These are phyloP conservation scores for Proales similis DNA, from an alignment of 1,140 invertebrate genomes.

Conservation along the genomic window DNA sequence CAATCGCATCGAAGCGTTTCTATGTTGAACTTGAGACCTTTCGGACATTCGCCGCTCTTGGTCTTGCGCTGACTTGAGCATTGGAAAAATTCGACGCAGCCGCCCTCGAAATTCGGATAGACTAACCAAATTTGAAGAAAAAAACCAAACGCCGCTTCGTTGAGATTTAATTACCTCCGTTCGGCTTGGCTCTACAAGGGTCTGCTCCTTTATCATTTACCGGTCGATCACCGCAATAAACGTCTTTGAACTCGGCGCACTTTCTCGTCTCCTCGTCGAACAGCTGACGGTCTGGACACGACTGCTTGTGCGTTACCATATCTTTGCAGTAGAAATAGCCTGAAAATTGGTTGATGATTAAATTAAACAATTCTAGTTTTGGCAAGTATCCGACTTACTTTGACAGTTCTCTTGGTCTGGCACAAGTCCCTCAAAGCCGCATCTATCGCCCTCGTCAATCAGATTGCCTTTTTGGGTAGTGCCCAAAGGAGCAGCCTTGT, in stretches of 20 bases:
- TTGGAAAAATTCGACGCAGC: slow-evolving; percentile 23
- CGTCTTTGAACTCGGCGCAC: slow-evolving; percentile 21
- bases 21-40: slow-evolving; percentile 34
- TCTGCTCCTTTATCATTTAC: slow-evolving; percentile 26
- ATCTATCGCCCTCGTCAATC: slow-evolving; percentile 5
- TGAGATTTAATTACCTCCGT: not conserved
- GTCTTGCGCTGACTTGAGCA: slow-evolving; percentile 15
- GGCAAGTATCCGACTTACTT: not conserved
- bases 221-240: slow-evolving; percentile 32
- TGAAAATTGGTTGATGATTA: not conserved
- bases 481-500: not conserved
- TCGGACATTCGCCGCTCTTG: slow-evolving; percentile 36
- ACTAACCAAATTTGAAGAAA: not conserved
- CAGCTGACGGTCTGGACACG: slow-evolving; percentile 26
- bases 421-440: slow-evolving; percentile 23
- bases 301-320: slow-evolving; percentile 7
- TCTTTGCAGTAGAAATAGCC: slow-evolving; percentile 36
- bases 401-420: slow-evolving; percentile 29
- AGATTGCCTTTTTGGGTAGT: not conserved
- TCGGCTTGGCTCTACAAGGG: slow-evolving; percentile 18
- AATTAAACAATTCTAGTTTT: not conserved
- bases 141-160: not conserved
- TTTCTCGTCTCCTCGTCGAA: slow-evolving; percentile 25
- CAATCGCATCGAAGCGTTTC: slow-evolving; percentile 27
- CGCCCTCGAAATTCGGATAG: slow-evolving; percentile 35